Evolutionary conservation across 2,888 invertebrate genomes (phyloP).

Genomic region (Diarsia mendica): DNA sequence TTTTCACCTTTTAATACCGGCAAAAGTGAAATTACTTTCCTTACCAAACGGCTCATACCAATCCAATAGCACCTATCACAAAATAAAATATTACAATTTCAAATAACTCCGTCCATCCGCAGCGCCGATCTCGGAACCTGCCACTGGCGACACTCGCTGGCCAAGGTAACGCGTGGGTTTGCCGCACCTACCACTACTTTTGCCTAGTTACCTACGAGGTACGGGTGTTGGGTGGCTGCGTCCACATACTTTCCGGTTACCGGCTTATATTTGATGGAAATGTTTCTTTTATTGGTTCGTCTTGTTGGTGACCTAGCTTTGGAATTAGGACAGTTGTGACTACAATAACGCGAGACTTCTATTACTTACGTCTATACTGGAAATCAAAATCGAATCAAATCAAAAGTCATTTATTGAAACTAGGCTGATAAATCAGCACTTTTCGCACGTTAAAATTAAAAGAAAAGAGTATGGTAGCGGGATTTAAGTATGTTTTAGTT

Average conservation of each 20-base stretch:
- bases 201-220: neutral
- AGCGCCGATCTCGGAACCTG: constrained; percentile 51
- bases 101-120: constrained; percentile 49
- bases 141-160: constrained; percentile 40
- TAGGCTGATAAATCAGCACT: too few species aligned
- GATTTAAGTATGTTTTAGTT: neutral
- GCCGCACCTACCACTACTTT: constrained; percentile 54
- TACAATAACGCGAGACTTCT: neutral
- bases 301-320: constrained; percentile 19
- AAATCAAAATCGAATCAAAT: too few species aligned
- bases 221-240: neutral
- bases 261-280: constrained; percentile 45
- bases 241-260: constrained; percentile 58
- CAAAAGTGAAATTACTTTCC: neutral
- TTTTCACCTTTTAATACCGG: too few species aligned
- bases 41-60: neutral
- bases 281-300: constrained; percentile 38
- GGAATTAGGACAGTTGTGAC: constrained; percentile 3
- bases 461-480: neutral
- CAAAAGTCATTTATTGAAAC: too few species aligned
- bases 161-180: constrained; percentile 66
- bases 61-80: neutral
- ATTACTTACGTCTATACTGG: too few species aligned
- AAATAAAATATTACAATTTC: constrained; percentile 30
- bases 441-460: too few species aligned